Evolutionary conservation across 1,140 invertebrate genomes (phyloP).

Genomic region (Paralvinella palmiformis): DNA sequence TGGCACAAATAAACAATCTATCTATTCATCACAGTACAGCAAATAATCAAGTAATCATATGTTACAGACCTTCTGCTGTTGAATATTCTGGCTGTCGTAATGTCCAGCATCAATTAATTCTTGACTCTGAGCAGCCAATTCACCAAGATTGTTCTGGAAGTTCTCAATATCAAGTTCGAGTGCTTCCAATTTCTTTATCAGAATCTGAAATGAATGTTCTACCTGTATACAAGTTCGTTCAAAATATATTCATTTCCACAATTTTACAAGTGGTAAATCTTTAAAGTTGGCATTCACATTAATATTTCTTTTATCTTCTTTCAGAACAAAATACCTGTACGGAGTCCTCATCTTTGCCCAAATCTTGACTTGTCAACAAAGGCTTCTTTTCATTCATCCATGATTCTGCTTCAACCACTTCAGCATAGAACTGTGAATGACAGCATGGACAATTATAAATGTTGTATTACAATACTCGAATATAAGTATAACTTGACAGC

Average conservation of each 20-base stretch:
- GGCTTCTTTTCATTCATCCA: constrained; percentile 99
- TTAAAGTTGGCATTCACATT: neutral
- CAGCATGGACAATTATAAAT: too few species aligned
- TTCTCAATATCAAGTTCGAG: constrained; percentile 94
- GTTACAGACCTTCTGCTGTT: constrained; percentile 84
- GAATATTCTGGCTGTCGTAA: constrained; percentile 81
- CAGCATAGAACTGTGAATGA: constrained; percentile 80
- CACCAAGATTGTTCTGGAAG: constrained; percentile 83
- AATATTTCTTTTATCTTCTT: neutral
- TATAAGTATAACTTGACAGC: too few species aligned
- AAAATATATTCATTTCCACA: too few species aligned
- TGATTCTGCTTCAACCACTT: constrained; percentile 93
- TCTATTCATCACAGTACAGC: constrained; percentile 86
- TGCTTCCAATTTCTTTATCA: constrained; percentile 93
- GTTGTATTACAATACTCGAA: too few species aligned
- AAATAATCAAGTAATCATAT: too few species aligned
- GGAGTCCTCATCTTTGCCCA: constrained; percentile 97
- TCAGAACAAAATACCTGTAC: constrained; percentile 53
- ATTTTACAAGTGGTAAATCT: neutral
- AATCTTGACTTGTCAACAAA: constrained; percentile 82
- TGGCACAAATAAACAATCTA: too few species aligned
- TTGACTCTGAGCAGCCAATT: constrained; percentile 80
- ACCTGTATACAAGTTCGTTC: too few species aligned
- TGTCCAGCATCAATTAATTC: constrained; percentile 81
- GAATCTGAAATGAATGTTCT: too few species aligned